A percentile compares a stretch with the other conserved stretches of the same genome.
phyloP scores from a whole-genome alignment of 1,140 invertebrate genomes.

The Brachystomella parvula region DNA sequence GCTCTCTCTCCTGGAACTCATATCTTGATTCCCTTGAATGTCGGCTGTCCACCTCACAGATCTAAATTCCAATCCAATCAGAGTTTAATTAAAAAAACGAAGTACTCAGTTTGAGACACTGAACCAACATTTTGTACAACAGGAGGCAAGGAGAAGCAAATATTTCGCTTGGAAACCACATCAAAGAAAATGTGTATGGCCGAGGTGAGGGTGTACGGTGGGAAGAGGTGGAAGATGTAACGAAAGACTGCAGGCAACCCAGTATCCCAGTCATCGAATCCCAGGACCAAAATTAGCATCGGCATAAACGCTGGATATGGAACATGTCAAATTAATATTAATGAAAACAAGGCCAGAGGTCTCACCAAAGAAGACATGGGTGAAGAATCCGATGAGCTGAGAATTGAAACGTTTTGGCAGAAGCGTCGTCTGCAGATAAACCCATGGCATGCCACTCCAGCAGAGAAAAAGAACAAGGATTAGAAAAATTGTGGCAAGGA shows the following conservation, averaged over 20 bases:
- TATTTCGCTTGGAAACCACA: neutral
- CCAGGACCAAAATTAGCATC: neutral
- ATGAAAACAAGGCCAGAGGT: too few species aligned
- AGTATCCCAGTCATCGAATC: neutral
- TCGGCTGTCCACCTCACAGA: neutral
- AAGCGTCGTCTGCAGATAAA: constrained; percentile 9
- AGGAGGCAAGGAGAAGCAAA: constrained; percentile 4
- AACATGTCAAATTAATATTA: too few species aligned
- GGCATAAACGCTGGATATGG: constrained; percentile 17
- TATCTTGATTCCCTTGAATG: neutral
- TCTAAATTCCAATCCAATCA: neutral
- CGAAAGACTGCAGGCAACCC: neutral
- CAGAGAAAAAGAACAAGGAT: constrained; percentile 12
- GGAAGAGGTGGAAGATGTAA: constrained; percentile 17
- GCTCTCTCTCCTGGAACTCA: neutral
- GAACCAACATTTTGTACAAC: neutral
- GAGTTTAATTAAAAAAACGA: neutral
- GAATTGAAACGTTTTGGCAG: constrained; percentile 5
- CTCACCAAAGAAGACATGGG: constrained; percentile 20
- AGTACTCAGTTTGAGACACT: neutral
- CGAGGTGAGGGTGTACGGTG: constrained; percentile 20
- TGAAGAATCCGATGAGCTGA: neutral
- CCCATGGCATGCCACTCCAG: constrained; percentile 26
- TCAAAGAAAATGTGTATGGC: constrained; percentile 18
- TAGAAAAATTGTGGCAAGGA: neutral